Base-by-base conservation (phyloP, 1,140 invertebrate species). In the Onthophagus taurus region DNA sequence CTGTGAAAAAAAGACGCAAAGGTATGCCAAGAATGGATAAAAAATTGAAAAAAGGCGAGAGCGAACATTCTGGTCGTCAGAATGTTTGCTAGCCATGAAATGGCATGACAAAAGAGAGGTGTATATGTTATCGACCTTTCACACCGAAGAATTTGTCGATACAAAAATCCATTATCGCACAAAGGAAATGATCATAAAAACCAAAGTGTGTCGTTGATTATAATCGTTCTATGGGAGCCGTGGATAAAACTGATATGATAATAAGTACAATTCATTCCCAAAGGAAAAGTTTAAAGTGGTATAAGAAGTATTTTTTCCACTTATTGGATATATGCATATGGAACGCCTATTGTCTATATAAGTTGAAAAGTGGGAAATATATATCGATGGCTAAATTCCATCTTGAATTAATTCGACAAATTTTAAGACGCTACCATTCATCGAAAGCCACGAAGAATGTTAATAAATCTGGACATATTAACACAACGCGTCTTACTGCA, bases 121-220 rank as follows among this genome's bases (percentile, higher is more conserved):
- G n/a, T n/a, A 56, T 21, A 58, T 57, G 49, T 42, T 60, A 7
- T 47, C 55, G 43, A 55, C 53, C 30, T 36, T 48, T n/a, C 47
- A 59, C 47, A 31, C 47, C 23, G 35, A 39, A n/a, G 18, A 37
- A 46, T 44, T n/a, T 38, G 21, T 37, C n/a, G 51, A 55, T 26
- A 39, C 11, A 31, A 21, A 51, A 36, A 34, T 38, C 17, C 9
- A 16, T 8, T 43, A 13, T 1, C 14, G 26, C 16, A 24, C 49
- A 19, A 14, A 12, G 11, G 21, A 44, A 6, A 6, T 50, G 9
- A 59, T n/a, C n/a, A n/a, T n/a, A n/a, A n/a, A n/a, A 59, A 47
- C 57, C 49, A n/a, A 33, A 35, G 16, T 46, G 48, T 37, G 48
- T 58, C 12, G 43, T 48, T 8, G 52, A 57, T 12, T 60, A 58